phyloP scores from a whole-genome alignment of 2,888 invertebrate genomes.

The Cybosia mesomella region DNA sequence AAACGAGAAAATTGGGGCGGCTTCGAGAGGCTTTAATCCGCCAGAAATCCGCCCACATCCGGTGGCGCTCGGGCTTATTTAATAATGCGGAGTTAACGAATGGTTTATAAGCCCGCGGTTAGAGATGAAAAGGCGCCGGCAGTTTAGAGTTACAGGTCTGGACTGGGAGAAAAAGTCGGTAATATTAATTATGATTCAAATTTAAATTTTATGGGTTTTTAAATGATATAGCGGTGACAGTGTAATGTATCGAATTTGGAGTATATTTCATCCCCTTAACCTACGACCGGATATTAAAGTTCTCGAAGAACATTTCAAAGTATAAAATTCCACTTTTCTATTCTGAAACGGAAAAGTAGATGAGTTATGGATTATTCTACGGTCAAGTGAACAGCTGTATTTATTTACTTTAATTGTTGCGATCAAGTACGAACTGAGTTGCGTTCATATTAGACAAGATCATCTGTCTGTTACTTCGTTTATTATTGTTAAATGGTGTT shows the following conservation, averaged over 20 bases:
- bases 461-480: no score
- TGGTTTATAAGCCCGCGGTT: constrained; percentile 64
- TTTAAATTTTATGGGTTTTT: no score
- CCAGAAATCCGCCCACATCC: constrained; percentile 70
- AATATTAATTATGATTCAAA: neutral
- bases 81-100: constrained; percentile 63
- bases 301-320: neutral
- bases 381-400: no score
- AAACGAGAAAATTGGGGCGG: constrained; percentile 50
- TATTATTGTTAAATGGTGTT: no score
- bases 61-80: constrained; percentile 70
- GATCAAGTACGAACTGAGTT: no score
- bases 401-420: no score
- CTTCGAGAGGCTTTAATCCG: constrained; percentile 46
- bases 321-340: neutral
- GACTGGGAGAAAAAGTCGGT: constrained; percentile 15
- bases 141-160: constrained; percentile 49
- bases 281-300: neutral
- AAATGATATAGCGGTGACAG: no score
- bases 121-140: constrained; percentile 64
- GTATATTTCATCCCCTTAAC: no score
- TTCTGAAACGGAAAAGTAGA: no score
- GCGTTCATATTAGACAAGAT: no score
- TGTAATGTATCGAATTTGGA: no score
- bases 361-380: no score